Percentiles rank a stretch among this genome's conserved stretches.
phyloP scores from a whole-genome alignment of 2,888 invertebrate species.

The Drymonia ruficornis region DNA sequence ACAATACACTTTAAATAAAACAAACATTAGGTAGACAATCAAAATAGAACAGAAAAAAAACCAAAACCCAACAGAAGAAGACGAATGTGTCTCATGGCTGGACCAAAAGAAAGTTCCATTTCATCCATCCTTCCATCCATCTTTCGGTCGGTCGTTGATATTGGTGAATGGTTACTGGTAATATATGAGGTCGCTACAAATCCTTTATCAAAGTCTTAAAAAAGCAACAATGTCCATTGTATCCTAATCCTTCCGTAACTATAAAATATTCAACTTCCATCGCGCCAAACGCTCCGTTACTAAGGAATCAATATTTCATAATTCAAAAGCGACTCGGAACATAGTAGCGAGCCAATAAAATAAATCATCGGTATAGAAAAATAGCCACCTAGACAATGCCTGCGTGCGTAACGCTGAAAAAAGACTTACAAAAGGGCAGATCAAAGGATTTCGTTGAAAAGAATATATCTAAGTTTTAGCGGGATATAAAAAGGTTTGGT shows the following conservation, averaged over 20 bases:
- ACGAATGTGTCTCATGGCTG: too few relatives aligned
- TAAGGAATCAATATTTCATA: slow-evolving; percentile 29
- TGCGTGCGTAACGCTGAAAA: slow-evolving; percentile 37
- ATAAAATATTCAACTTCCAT: slow-evolving; percentile 2
- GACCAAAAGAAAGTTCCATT: too few relatives aligned
- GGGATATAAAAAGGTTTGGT: slow-evolving; percentile 46
- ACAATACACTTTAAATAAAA: too few relatives aligned
- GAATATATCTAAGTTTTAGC: slow-evolving; percentile 64
- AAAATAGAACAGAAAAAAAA: too few relatives aligned
- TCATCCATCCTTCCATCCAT: too few relatives aligned
- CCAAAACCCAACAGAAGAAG: too few relatives aligned
- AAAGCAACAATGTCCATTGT: neutral
- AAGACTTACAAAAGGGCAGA: slow-evolving; percentile 48
- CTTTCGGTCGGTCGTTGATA: too few relatives aligned
- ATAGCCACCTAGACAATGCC: slow-evolving; percentile 37
- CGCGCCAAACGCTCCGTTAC: neutral
- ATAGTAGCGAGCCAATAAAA: slow-evolving; percentile 30
- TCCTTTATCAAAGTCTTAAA: neutral
- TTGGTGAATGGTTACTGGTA: too few relatives aligned
- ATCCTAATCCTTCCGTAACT: neutral
- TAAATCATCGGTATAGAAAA: slow-evolving; percentile 38
- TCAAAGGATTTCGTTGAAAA: slow-evolving; percentile 59
- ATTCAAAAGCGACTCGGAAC: slow-evolving; percentile 28
- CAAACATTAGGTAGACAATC: too few relatives aligned
- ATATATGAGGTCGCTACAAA: too few relatives aligned